Conservation (phyloP, 1,140 invertebrate species). For the Contarinia nasturtii region DNA sequence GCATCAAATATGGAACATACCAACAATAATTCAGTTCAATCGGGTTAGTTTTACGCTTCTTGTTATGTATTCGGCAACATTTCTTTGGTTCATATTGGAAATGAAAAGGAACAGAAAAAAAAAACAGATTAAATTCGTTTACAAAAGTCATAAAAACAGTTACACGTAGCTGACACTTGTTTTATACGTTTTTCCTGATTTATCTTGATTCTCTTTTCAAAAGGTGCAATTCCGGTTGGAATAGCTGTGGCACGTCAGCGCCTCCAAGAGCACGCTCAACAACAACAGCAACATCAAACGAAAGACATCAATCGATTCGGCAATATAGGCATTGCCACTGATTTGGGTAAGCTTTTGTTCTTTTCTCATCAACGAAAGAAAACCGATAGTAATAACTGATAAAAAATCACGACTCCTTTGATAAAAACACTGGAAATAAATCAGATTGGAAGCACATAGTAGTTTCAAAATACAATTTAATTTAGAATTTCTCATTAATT, state of each 20-base stretch:
- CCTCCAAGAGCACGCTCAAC: constrained; percentile 37
- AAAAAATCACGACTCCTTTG: too few species aligned
- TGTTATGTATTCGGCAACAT: not conserved
- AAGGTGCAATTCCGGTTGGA: constrained; percentile 53
- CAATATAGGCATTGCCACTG: constrained; percentile 25
- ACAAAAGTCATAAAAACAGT: not conserved
- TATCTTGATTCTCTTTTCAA: constrained; percentile 1
- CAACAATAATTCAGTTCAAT: not conserved
- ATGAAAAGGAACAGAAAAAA: not conserved
- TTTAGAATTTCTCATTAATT: too few species aligned
- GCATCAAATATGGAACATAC: constrained; percentile 9
- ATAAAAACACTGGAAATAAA: too few species aligned
- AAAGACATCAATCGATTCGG: constrained; percentile 25
- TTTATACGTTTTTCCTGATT: not conserved
- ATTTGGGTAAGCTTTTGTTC: constrained; percentile 29
- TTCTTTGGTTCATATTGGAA: not conserved
- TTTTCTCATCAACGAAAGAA: too few species aligned
- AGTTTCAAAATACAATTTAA: too few species aligned
- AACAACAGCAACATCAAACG: constrained; percentile 23
- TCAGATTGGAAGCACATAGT: too few species aligned
- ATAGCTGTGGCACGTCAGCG: constrained; percentile 70
- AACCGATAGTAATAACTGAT: too few species aligned
- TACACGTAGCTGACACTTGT: constrained; percentile 1
- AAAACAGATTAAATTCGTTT: not conserved
- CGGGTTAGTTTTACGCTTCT: constrained; percentile 1